Evolutionary conservation across 2,888 invertebrate genomes (phyloP).

Genomic region (Xanthia icteritia): DNA sequence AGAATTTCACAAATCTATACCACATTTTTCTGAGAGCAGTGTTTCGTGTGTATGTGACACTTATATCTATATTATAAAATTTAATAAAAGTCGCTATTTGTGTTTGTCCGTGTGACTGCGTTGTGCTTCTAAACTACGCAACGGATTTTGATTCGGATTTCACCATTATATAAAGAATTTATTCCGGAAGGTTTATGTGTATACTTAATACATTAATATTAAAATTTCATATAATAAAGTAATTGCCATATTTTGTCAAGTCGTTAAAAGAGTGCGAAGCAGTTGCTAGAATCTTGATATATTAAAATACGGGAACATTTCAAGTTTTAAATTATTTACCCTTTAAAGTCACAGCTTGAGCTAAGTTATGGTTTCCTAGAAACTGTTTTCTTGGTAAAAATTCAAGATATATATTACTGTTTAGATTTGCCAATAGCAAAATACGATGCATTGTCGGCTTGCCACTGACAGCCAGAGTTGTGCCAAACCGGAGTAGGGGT

Average conservation of each 20-base stretch:
- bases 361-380: slow-evolving; percentile 46
- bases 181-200: not conserved
- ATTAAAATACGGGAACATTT: slow-evolving; percentile 24
- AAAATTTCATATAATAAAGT: not conserved
- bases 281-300: not conserved
- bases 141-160: not conserved
- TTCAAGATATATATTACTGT: slow-evolving; percentile 63
- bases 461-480: slow-evolving; percentile 67
- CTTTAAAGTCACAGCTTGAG: slow-evolving; percentile 42
- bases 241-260: not conserved
- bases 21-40: not conserved
- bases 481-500: slow-evolving; percentile 70
- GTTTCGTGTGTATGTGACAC: no score
- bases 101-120: not conserved
- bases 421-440: slow-evolving; percentile 66
- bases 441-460: slow-evolving; percentile 66
- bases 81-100: not conserved
- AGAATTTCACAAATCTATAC: not conserved
- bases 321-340: slow-evolving; percentile 40
- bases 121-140: not conserved
- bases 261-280: no score
- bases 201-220: not conserved
- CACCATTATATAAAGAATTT: not conserved
- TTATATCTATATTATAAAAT: not conserved
- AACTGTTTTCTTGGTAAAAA: slow-evolving; percentile 62